Evolutionary conservation across 2,113 vertebrate genomes (phyloP).

Genomic region (Pristiophorus japonicus): DNA sequence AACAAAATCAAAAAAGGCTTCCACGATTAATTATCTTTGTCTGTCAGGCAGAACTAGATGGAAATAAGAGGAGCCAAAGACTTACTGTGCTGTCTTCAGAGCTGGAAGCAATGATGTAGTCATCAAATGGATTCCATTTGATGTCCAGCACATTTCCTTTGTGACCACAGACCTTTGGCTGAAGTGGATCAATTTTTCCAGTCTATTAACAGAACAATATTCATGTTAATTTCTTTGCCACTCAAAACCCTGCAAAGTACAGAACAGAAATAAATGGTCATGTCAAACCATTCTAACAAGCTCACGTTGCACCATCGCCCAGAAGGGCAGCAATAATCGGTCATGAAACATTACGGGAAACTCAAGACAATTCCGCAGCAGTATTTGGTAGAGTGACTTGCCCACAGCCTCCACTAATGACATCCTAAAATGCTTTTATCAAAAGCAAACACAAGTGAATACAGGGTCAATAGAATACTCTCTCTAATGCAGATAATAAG

Average conservation of each 20-base stretch:
- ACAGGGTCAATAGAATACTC: background rate
- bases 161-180: slow-evolving; percentile 79
- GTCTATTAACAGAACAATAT: slow-evolving; percentile 63
- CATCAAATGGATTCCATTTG: slow-evolving; percentile 91
- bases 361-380: background rate
- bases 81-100: slow-evolving; percentile 84
- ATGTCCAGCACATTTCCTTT: slow-evolving; percentile 79
- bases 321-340: background rate
- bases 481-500: background rate
- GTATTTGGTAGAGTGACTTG: background rate
- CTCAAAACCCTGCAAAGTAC: background rate
- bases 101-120: slow-evolving; percentile 82
- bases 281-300: background rate
- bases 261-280: background rate
- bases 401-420: background rate
- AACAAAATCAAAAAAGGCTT: background rate
- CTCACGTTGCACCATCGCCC: background rate
- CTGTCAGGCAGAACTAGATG: background rate
- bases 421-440: background rate
- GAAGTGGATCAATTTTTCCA: slow-evolving; percentile 81
- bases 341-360: background rate
- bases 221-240: background rate
- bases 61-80: slow-evolving; percentile 29
- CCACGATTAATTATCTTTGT: background rate
- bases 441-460: background rate